Evolutionary conservation across 2,888 invertebrate genomes (phyloP).

Genomic region (Pseudoips prasinana): DNA sequence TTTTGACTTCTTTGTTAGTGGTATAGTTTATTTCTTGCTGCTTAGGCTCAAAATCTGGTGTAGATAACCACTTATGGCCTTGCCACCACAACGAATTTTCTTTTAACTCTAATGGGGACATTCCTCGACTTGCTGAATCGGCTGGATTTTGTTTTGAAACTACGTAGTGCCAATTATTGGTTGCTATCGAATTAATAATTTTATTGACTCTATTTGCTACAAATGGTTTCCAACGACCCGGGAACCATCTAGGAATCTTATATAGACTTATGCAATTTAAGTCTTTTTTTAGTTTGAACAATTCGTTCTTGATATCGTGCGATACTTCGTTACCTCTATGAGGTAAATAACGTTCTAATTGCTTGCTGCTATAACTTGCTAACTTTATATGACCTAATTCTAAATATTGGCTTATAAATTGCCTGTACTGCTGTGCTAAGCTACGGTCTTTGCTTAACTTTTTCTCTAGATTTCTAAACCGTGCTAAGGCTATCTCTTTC

Average conservation of each 20-base stretch:
- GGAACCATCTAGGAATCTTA: slow-evolving; percentile 9
- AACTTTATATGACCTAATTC: slow-evolving; percentile 4
- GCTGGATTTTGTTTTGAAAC: slow-evolving; percentile 23
- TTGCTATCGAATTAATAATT: slow-evolving; percentile 13
- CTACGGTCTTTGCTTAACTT: neutral
- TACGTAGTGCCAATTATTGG: slow-evolving; percentile 21
- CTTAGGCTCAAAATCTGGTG: neutral
- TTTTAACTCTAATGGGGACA: slow-evolving; percentile 7
- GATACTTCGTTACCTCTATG: slow-evolving; percentile 23
- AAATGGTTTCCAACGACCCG: slow-evolving; percentile 6
- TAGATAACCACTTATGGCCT: slow-evolving; percentile 11
- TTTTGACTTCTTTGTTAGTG: neutral
- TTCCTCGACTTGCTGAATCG: slow-evolving; percentile 24
- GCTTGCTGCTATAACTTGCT: slow-evolving; percentile 1
- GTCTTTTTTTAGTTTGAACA: slow-evolving; percentile 12
- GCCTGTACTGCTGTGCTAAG: neutral
- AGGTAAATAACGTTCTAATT: slow-evolving; percentile 15
- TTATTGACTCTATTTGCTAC: slow-evolving; percentile 13
- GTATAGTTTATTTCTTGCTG: neutral
- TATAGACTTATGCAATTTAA: slow-evolving; percentile 2
- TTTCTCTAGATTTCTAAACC: slow-evolving; percentile 1
- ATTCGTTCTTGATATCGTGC: slow-evolving; percentile 12
- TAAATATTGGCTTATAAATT: slow-evolving; percentile 1
- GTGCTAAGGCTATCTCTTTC: slow-evolving; percentile 1
- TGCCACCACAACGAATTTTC: slow-evolving; percentile 17